Evolutionary conservation across 2,113 vertebrate species (phyloP).

Genomic region (Neotragus moschatus): DNA sequence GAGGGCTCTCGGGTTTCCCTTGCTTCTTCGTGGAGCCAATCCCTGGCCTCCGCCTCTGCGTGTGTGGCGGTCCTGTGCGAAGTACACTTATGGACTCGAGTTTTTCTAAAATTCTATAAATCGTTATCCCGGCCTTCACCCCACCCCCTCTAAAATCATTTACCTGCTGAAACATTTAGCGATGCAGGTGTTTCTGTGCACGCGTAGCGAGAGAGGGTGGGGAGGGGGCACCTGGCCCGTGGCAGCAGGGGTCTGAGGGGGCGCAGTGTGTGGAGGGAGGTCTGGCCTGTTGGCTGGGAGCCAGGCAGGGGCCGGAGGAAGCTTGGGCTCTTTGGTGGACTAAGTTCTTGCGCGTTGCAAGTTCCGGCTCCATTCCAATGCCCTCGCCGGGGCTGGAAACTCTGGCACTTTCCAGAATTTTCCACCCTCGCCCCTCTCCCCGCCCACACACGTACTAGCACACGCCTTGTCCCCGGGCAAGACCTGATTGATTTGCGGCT

Average conservation of each 20-base stretch:
- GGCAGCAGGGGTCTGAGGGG: background rate
- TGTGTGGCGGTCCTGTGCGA: background rate
- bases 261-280: accelerated
- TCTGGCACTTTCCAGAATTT: background rate
- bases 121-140: background rate
- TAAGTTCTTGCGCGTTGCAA: background rate
- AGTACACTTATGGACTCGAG: background rate
- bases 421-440: background rate
- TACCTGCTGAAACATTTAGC: background rate
- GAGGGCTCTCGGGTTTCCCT: background rate
- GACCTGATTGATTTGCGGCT: slow-evolving; percentile 52
- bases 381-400: background rate
- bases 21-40: slow-evolving; percentile 17
- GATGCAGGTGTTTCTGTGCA: accelerated
- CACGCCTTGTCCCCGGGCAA: background rate
- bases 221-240: background rate
- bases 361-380: background rate
- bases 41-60: background rate
- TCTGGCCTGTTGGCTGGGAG: background rate
- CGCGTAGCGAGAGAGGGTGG: accelerated
- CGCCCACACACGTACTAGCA: background rate
- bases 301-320: background rate
- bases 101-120: slow-evolving; percentile 47
- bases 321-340: too few species aligned
- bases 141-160: background rate